Conservation (phyloP, 2,797 vertebrate species). For the Hippoglossus hippoglossus region DNA sequence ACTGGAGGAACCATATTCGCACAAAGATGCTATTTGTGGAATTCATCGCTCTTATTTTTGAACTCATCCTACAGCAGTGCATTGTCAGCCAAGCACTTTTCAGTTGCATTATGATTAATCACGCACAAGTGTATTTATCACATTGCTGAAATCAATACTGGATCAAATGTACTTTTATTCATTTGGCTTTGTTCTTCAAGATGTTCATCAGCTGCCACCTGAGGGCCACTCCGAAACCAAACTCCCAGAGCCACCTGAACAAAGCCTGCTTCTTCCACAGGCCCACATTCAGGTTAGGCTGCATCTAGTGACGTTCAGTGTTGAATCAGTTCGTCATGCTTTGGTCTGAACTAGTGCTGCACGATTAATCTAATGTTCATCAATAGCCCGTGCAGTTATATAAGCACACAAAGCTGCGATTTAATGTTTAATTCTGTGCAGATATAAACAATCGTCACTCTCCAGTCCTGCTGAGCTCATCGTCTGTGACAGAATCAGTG, state of each 20-base stretch:
- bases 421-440: no score
- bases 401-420: no score
- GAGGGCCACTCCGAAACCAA: slow-evolving; percentile 38
- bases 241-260: slow-evolving; percentile 10
- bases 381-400: no score
- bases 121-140: background rate
- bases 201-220: slow-evolving; percentile 74
- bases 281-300: slow-evolving; percentile 58
- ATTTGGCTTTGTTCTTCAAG: slow-evolving; percentile 30
- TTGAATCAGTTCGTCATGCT: background rate
- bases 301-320: no score
- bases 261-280: slow-evolving; percentile 71
- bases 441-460: no score
- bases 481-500: no score
- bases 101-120: background rate
- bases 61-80: no score
- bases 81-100: background rate
- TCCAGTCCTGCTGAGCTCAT: no score
- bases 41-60: background rate
- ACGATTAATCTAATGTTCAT: no score
- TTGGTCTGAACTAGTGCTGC: background rate
- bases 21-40: background rate
- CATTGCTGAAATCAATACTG: background rate
- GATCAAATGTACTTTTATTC: background rate
- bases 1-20: background rate